Base-by-base conservation (phyloP, 2,113 vertebrate species). In the Psephotus haematonotus region DNA sequence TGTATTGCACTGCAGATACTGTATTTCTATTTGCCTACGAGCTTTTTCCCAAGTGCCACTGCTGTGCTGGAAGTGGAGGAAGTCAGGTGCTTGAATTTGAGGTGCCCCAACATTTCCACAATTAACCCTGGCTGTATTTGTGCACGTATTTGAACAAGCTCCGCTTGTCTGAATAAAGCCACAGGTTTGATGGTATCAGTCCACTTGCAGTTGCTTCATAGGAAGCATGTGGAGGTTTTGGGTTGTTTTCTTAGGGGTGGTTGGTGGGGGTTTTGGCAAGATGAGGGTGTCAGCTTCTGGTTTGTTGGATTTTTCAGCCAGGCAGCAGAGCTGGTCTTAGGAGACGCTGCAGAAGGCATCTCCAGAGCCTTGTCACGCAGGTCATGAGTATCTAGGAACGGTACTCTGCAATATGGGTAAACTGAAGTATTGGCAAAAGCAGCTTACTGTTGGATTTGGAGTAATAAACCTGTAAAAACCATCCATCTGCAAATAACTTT, bases 1-100 rank as follows among this genome's bases (percentile, higher is more conserved):
- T 97, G 97, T 97, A 96, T 98, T 97, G 93, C 97, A 94, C 92
- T 95, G 90, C 91, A 97, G 96, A 93, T 93, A 92, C 88, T 86
- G 80, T 92, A 93, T 97, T 98, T 98, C 95, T 98, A 13, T 97
- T 96, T 95, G 96, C 97, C 90, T 83, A 13, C 60, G 88, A 98
- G 97, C 97, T 97, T 96, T 94, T 37, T 95, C 75, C 16, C 7
- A 92, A 94, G 95, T 93, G 91, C 92, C 78, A 88, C 85, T 60
- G 90, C 94, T 97, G 83, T 80, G 90, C 77, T 87, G 33, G 35
- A 82, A 92, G 41, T 46, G 47, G 67, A 47, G 37, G 39, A 96
- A 88, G 68, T 82, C 81, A 79, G 55, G 71, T 75, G 49, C 82
- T 65, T 78, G 63, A 86, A 88, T 94, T 52, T 81, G 37, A 72